Evolutionary conservation across 23 tunicate genomes (phyloP), one percentile per base, ranked within the genome.

Genomic region (Trididemnum clinides): DNA sequence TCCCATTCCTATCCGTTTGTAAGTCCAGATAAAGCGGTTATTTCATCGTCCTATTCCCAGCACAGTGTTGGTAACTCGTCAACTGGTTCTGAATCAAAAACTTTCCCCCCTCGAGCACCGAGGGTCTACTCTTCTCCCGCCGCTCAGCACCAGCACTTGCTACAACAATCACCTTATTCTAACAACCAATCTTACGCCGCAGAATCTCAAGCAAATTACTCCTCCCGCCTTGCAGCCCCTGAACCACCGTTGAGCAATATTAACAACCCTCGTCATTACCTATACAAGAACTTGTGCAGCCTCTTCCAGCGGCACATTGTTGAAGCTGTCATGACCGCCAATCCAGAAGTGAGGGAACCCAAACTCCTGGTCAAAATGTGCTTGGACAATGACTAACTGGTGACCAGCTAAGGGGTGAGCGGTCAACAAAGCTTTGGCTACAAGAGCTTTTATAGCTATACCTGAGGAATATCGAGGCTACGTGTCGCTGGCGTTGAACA

Each of bases 221-320:
- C 80, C 3, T 28, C 54, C 2, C 23, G 57, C 29, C 85, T 19
- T 34, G 70, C 25, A 51, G 85, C 36, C 39, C 27, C 64, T 78
- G 80, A 39, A 6, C 80, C 57, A 5, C 50, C 81, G 18, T 51
- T 92, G 33, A 80, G 66, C 77, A 84, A 80, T 64, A 87, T 89
- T 0, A 27, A 51, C 1, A 82, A 89, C 78, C 98, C 98, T 21
- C 70, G 94, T 0, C 88, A 85, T 51, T 63, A 94, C 50, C 71
- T 94, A 57, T 94, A 64, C 82, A 89, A 80, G 58, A 94, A 94
- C 66, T 64, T 94, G 15, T 94, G 98, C 66, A 93, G 98, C 28
- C 64, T 94, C 22, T 89, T 94, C 62, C 85, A 83, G n/a, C 88
- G 85, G 1, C 33, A 22, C 50, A 82, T 71, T 10, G 98, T 94